Base-by-base conservation (phyloP, 2,113 vertebrate genomes). In the Melanerpes formicivorus region DNA sequence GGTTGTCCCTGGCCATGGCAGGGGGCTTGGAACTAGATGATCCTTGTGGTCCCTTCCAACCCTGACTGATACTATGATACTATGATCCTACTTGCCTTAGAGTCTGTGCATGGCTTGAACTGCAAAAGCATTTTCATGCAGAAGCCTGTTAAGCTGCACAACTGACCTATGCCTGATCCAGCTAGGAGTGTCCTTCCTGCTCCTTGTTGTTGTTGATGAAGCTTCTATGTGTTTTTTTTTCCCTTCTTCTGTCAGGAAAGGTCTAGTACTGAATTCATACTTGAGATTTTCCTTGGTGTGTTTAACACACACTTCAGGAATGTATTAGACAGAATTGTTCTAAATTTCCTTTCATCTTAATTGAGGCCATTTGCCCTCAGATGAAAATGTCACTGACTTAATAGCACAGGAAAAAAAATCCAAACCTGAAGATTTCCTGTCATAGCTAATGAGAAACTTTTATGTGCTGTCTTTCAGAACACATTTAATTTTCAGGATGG, bases 261-360 rank as follows among this genome's bases (percentile, higher is more conserved):
- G 9, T n/a, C n/a, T n/a, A n/a, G n/a, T 37, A 70, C n/a, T 76
- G 55, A 86, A 67, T 65, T 63, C 1, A 32, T 74, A 16, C 86
- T 70, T 84, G 72, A 18, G 3, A 7, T 84, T 87, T 86, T 86
- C 44, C 50, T 56, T 85, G 18, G 34, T 63, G 46, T 59, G 13
- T 76, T 83, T 90, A 69, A 18, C 42, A 66, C 9, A 2, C 9
- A 2, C 44, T 55, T 90, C 32, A 60, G 52, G 58, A 83, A 74
- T 22, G 32, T 42, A 30, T 87, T 90, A 69, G 23, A 18, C 46
- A 73, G 84, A 91, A 72, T 40, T 32, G 64, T 86, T 87, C 27
- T 77, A 30, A 82, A 93, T 84, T 83, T 80, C 34, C 64, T 80
- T 95, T 88, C 22, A 80, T 90, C 75, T 86, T 93, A 82, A 87